These are phyloP conservation scores for Serripes groenlandicus DNA, from an alignment of 2,888 invertebrate genomes.

Conservation along the genomic window DNA sequence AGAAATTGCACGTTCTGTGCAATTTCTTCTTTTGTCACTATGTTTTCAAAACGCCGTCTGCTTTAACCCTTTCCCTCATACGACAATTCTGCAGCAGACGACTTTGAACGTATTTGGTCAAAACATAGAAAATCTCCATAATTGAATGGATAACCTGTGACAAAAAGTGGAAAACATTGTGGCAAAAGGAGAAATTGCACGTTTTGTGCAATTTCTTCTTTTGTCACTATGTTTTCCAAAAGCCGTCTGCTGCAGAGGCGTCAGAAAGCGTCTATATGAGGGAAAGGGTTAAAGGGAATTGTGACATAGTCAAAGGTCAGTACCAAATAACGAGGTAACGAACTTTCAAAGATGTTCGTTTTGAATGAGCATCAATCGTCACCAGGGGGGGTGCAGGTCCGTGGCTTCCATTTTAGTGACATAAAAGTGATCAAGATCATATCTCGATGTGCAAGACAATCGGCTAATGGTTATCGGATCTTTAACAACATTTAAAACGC, in stretches of 20 bases:
- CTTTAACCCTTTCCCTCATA: neutral
- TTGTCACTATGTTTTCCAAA: neutral
- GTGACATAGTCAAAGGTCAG: too few relatives aligned
- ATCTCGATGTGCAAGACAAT: neutral
- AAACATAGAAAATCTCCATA: neutral
- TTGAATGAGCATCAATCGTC: too few relatives aligned
- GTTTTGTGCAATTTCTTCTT: neutral
- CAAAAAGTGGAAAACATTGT: neutral
- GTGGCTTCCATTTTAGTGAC: too few relatives aligned
- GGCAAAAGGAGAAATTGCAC: neutral
- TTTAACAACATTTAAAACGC: neutral
- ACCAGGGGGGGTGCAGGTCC: too few relatives aligned
- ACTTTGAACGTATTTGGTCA: neutral
- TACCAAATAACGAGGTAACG: too few relatives aligned
- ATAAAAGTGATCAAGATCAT: neutral
- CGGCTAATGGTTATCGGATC: neutral
- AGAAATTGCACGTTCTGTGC: too few relatives aligned
- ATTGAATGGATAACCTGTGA: neutral
- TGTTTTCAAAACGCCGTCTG: neutral
- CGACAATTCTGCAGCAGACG: neutral
- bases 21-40: too few relatives aligned
- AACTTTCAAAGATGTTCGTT: too few relatives aligned
- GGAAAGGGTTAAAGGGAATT: neutral
- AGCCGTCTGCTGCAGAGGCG: neutral
- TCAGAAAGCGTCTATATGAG: neutral